phyloP scores from a whole-genome alignment of 2,113 vertebrate species.

The Pantherophis guttatus region DNA sequence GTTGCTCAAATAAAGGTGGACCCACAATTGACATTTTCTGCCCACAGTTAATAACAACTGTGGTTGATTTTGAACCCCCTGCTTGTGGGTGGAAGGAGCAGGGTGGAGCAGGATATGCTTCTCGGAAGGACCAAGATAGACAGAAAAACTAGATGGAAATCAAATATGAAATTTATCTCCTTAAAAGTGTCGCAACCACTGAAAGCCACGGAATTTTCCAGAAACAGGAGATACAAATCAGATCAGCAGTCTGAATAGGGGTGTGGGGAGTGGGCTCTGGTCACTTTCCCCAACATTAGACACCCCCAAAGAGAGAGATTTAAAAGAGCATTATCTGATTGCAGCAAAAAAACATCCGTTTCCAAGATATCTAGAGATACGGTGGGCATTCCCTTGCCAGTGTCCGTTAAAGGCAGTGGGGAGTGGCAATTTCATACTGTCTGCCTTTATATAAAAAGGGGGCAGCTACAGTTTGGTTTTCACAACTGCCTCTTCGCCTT shows the following conservation, averaged over 20 bases:
- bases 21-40: neutral
- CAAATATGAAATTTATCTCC: neutral
- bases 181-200: neutral
- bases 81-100: too few species aligned
- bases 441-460: neutral
- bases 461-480: neutral
- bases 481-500: neutral
- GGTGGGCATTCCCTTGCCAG: neutral
- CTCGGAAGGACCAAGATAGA: neutral
- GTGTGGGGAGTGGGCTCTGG: neutral
- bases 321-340: neutral
- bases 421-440: accelerated
- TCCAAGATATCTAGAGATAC: neutral
- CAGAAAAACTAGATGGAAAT: neutral
- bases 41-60: neutral
- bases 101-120: too few species aligned
- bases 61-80: neutral
- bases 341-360: accelerated
- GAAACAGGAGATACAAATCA: neutral
- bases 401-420: neutral
- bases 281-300: neutral
- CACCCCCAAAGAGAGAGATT: neutral
- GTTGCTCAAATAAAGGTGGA: neutral
- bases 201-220: neutral
- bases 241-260: neutral